These are phyloP conservation scores for Drosophila longiperda DNA, from an alignment of 2,888 invertebrate species.

Conservation along the genomic window DNA sequence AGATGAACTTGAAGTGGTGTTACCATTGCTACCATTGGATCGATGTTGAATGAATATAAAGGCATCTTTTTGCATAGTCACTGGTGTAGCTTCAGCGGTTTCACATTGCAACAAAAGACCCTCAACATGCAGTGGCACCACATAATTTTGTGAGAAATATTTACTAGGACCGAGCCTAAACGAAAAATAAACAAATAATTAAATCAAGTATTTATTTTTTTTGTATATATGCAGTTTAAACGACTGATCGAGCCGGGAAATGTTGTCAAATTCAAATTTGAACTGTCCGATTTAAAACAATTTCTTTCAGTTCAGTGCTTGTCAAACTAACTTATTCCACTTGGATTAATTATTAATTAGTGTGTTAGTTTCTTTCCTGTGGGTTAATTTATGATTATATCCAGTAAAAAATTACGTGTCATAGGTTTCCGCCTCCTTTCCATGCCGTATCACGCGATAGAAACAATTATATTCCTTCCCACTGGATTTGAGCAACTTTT, in stretches of 20 bases:
- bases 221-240: no score
- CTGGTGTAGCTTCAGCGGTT: slow-evolving; percentile 80
- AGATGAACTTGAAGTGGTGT: neutral
- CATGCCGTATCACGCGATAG: slow-evolving; percentile 70
- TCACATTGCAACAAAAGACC: slow-evolving; percentile 73
- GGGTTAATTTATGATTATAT: neutral
- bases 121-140: slow-evolving; percentile 69
- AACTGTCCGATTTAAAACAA: neutral
- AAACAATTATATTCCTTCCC: slow-evolving; percentile 68
- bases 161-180: slow-evolving; percentile 58
- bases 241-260: no score
- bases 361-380: neutral
- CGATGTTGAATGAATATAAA: slow-evolving; percentile 86
- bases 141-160: slow-evolving; percentile 62
- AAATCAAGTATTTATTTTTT: no score
- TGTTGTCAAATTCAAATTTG: no score
- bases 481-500: slow-evolving; percentile 40
- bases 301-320: neutral
- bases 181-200: neutral
- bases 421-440: slow-evolving; percentile 39
- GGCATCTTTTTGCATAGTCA: slow-evolving; percentile 82
- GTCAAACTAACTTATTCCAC: neutral
- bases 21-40: neutral
- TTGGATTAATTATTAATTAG: neutral
- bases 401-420: slow-evolving; percentile 36